These are phyloP conservation scores for Sparus aurata DNA, from an alignment of 2,797 vertebrate genomes.

Conservation along the genomic window DNA sequence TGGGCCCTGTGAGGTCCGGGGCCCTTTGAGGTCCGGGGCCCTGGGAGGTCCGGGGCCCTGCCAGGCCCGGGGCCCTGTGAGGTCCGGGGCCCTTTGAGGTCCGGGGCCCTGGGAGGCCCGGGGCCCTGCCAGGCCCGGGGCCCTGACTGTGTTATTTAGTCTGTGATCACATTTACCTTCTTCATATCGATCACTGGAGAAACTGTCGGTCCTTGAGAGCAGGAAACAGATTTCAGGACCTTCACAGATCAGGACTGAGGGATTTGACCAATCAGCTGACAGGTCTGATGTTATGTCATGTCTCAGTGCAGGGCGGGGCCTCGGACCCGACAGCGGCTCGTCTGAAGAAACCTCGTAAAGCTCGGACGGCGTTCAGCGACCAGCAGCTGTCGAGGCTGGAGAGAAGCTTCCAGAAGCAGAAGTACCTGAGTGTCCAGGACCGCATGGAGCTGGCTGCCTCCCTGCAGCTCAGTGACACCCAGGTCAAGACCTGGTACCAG, in stretches of 20 bases:
- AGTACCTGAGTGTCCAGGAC: conserved; percentile 97
- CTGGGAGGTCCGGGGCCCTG: too few species aligned
- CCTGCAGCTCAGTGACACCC: conserved; percentile 95
- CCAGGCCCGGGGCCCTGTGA: too few species aligned
- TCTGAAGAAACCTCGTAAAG: conserved; percentile 94
- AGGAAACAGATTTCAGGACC: not conserved
- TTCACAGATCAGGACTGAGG: not conserved
- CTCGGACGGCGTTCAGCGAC: conserved; percentile 96
- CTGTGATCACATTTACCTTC: too few species aligned
- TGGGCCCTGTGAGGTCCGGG: too few species aligned
- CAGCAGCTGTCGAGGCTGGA: conserved; percentile 94
- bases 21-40: too few species aligned
- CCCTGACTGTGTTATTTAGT: too few species aligned
- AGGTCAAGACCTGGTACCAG: conserved; percentile 99
- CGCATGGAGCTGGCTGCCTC: conserved; percentile 94
- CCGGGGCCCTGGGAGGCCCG: too few species aligned
- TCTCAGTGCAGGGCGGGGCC: conserved; percentile 12
- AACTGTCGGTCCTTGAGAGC: not conserved
- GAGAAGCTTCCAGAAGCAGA: conserved; percentile 94
- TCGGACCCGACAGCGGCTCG: conserved; percentile 83
- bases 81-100: too few species aligned
- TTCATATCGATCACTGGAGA: too few species aligned
- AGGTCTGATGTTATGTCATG: conserved; percentile 11
- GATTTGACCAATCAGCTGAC: not conserved
- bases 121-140: too few species aligned